Evolutionary conservation across 2,797 vertebrate genomes (phyloP).

Genomic region (Myiotriccus ornatus): DNA sequence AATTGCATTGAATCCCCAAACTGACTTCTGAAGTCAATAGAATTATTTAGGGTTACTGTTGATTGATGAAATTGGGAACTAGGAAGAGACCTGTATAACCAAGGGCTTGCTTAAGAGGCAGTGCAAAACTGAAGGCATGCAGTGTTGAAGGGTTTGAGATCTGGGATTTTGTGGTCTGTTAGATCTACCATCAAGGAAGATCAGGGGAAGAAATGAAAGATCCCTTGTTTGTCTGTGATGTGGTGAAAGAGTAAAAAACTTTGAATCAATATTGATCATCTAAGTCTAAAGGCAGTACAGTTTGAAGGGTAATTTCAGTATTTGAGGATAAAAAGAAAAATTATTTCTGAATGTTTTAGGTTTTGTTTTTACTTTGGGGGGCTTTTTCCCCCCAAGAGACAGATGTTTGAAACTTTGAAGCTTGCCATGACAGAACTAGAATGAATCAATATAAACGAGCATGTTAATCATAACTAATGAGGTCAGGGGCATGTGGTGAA

Average conservation of each 20-base stretch:
- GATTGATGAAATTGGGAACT: background rate
- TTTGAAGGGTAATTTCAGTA: background rate
- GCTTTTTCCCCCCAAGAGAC: background rate
- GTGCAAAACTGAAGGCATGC: background rate
- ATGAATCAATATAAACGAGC: background rate
- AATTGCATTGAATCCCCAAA: background rate
- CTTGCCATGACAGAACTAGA: background rate
- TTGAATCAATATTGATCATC: background rate
- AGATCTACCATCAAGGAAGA: background rate
- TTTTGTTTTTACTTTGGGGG: background rate
- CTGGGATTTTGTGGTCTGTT: background rate
- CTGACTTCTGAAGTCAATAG: background rate
- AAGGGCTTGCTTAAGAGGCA: background rate
- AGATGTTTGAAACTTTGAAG: background rate
- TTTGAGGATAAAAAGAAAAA: background rate
- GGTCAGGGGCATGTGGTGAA: background rate
- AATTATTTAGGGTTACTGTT: background rate
- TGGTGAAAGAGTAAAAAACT: background rate
- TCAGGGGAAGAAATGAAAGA: background rate
- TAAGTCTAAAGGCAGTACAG: background rate
- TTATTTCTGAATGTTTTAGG: background rate
- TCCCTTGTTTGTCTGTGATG: background rate
- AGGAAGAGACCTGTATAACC: background rate
- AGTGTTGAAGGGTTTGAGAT: background rate
- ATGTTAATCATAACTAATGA: background rate